These are phyloP conservation scores for Linnaemya tessellans DNA, from an alignment of 2,888 invertebrate species.

Conservation along the genomic window DNA sequence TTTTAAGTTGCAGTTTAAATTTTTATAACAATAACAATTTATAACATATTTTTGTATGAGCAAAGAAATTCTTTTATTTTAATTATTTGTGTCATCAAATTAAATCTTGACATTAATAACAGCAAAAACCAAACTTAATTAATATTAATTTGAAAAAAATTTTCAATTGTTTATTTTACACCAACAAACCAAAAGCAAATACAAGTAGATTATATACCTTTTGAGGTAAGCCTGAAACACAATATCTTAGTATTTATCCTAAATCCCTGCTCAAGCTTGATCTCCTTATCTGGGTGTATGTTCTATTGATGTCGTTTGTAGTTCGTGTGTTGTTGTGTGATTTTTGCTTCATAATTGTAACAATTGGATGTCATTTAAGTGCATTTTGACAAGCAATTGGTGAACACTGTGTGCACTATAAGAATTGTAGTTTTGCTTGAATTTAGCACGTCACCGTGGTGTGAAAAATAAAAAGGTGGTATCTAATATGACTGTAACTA, in stretches of 20 bases:
- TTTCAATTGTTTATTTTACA: conserved; percentile 53
- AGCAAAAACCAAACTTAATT: background rate
- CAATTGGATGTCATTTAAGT: background rate
- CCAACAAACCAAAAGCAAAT: conserved; percentile 84
- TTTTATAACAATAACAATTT: too few species aligned
- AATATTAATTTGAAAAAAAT: conserved; percentile 34
- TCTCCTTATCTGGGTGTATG: background rate
- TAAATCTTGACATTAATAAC: background rate
- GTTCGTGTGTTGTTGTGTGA: background rate
- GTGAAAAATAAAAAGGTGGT: too few species aligned
- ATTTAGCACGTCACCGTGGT: too few species aligned
- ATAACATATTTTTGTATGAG: too few species aligned
- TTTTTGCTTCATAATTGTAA: background rate
- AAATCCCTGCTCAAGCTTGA: background rate
- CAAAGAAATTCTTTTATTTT: too few species aligned
- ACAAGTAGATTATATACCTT: conserved; percentile 86
- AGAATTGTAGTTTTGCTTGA: too few species aligned
- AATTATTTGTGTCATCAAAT: background rate
- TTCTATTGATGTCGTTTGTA: conserved; percentile 40
- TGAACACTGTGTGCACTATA: too few species aligned
- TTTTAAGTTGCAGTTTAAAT: too few species aligned
- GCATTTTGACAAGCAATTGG: too few species aligned
- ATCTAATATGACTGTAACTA: too few species aligned
- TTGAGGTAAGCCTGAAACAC: conserved; percentile 81
- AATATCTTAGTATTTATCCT: conserved; percentile 14